Conservation (phyloP, 2,888 invertebrate species). For the Siphonodentalium dalli region DNA sequence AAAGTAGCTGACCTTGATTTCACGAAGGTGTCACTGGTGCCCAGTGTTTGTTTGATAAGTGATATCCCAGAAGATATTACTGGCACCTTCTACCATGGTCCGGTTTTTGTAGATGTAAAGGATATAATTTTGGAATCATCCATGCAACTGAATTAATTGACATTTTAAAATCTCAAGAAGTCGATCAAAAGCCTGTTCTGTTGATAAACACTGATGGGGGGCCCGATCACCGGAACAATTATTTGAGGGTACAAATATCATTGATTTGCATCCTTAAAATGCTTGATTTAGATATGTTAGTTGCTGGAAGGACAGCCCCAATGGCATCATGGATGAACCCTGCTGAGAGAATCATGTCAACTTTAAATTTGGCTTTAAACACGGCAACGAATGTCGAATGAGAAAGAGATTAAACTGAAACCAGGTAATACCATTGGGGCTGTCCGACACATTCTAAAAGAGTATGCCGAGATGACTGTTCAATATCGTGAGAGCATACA, state of each 20-base stretch:
- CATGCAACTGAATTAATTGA: constrained; percentile 24
- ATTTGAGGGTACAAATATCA: constrained; percentile 18
- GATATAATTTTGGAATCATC: constrained; percentile 23
- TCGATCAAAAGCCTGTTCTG: constrained; percentile 13
- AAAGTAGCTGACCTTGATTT: constrained; percentile 27
- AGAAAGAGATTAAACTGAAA: constrained; percentile 15
- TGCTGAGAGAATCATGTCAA: constrained; percentile 23
- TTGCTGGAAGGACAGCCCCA: constrained; percentile 21
- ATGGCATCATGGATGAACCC: constrained; percentile 21
- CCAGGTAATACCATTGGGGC: background rate
- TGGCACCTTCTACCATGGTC: constrained; percentile 26
- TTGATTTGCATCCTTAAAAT: constrained; percentile 12
- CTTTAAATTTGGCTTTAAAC: constrained; percentile 20
- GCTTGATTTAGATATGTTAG: constrained; percentile 19
- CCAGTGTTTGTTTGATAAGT: constrained; percentile 22
- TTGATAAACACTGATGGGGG: constrained; percentile 24
- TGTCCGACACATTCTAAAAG: constrained; percentile 3
- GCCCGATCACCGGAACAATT: constrained; percentile 23
- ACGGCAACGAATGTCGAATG: constrained; percentile 5
- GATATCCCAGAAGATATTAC: constrained; percentile 24
- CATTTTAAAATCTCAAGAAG: constrained; percentile 3
- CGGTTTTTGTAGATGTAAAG: constrained; percentile 27
- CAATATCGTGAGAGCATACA: no score
- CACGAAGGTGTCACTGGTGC: constrained; percentile 22
- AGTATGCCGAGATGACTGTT: background rate